Base-by-base conservation (phyloP, 2,113 vertebrate genomes). In the Lucifuga dentata region DNA sequence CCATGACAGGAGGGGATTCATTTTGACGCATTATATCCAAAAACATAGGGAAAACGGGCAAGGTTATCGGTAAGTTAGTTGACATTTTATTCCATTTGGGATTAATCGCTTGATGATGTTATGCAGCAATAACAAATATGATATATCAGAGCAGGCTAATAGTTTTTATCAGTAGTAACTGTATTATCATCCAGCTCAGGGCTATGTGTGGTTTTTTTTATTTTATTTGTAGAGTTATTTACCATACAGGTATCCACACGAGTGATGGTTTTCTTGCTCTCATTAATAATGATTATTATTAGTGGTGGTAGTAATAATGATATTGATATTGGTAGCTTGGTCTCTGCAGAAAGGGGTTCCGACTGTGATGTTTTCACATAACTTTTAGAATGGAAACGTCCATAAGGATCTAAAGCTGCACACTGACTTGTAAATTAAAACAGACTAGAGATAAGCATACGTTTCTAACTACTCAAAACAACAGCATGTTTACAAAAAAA, bases 11-110 rank as follows among this genome's bases (percentile, higher is more conserved):
- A 50, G 2, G 0, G 24, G 41, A 73, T 64, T 70, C 35, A 29
- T 45, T 73, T n/a, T 62, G 61, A 57, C 39, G 20, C 20, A 48
- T 35, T 50, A 17, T 48, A 66, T 78, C n/a, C 38, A 53, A 15
- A 40, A 40, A 40, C 24, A 50, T 17, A 40, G 19, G 3, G 20
- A 71, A 55, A n/a, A 26, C 16, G 20, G 20, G 45, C 20, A 72
- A 68, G 33, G 3, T 51, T 50, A 70, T 68, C 52, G 38, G 26
- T 11, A 5, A 13, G 20, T 43, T 55, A 38, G 26, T 0, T 48
- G 16, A 40, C 8, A 38, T 44, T 29, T 55, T 16, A 38, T 43
- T 21, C 10, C 21, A 7, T n/a, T 23, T 5, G 19, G 8, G 24
- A 60, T 65, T 39, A 61, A 26, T 63, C 43, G 46, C 19, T 62